Base-by-base conservation (phyloP, 2,797 vertebrate species). In the Pantherophis vulpinus region DNA sequence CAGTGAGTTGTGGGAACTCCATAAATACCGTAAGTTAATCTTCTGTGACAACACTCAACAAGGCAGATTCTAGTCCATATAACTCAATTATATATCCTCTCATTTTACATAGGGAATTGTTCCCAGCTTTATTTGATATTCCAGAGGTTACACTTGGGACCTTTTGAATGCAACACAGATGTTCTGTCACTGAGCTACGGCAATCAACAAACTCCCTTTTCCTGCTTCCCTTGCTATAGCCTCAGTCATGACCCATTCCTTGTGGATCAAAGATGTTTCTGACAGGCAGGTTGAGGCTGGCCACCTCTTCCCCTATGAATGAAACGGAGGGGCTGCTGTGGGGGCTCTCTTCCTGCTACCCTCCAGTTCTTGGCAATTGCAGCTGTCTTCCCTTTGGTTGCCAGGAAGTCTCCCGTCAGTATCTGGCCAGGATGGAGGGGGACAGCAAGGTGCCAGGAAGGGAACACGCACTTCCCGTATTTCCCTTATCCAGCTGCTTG, bases 361-460 rank as follows among this genome's bases (percentile, higher is more conserved):
- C 61, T 89, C 90, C 42, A 13, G n/a, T 51, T 91, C 87, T 91
- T 89, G 87, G 93, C 90, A 89, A 58, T 61, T 2, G 58, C 87
- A 29, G 90, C 87, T 23, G 87, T 63, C 93, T 93, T 91, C 60
- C 60, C 87, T 88, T 87, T 2, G 25, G 89, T 86, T 86, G 90
- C 91, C 93, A 94, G 93, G 91, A 92, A 90, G 91, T 92, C 91
- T 89, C 86, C 87, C 13, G 88, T 90, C 93, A 94, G 91, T 91
- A 90, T 92, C 93, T 92, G 88, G 91, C 91, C 87, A 87, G 88
- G 91, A 94, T 92, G 93, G 58, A 61, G 94, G 94, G 96, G 95
- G 93, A 94, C 95, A 94, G 95, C 95, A 95, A 95, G 95, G 93
- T 90, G 92, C 94, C 95, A 61, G 94, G 94, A 95, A 95, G 90